Percentiles rank a stretch among this genome's conserved stretches.
These are phyloP conservation scores for Cotesia vestalis DNA, from an alignment of 1,140 invertebrate genomes.

Conservation along the genomic window DNA sequence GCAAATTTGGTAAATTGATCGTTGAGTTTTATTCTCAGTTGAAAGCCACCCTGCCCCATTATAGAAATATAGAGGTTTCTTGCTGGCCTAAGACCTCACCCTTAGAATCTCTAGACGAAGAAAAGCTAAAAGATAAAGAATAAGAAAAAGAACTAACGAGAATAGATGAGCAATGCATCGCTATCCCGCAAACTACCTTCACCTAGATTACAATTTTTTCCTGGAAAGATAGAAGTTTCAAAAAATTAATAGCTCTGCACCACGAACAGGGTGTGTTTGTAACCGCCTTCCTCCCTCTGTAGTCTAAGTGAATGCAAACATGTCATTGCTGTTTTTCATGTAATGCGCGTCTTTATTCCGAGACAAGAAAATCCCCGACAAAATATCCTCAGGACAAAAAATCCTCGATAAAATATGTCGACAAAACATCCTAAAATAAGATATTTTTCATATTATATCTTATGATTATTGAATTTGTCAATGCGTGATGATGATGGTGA, in stretches of 20 bases:
- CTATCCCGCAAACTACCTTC: neutral
- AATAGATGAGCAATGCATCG: constrained; percentile 35
- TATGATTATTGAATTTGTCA: too few species aligned
- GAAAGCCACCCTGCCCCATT: neutral
- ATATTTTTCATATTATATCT: too few species aligned
- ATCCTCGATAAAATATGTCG: too few species aligned
- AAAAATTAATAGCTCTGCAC: constrained; percentile 25
- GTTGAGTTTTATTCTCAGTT: constrained; percentile 23
- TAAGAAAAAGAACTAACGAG: constrained; percentile 40
- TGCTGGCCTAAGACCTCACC: constrained; percentile 16
- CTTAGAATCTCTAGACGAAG: constrained; percentile 12
- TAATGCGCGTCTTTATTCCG: too few species aligned
- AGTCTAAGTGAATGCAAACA: constrained; percentile 22
- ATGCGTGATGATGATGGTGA: too few species aligned
- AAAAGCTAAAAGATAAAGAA: constrained; percentile 39
- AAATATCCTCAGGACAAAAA: too few species aligned
- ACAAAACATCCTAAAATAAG: too few species aligned
- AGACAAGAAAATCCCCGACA: too few species aligned
- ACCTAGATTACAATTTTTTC: constrained; percentile 24
- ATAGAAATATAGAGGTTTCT: neutral
- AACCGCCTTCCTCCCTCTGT: neutral
- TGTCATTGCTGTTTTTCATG: neutral
- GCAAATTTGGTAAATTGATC: constrained; percentile 27
- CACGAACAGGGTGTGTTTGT: neutral
- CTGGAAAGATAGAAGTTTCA: neutral